Percentiles rank a stretch among this genome's conserved stretches.
Evolutionary conservation across 2,888 invertebrate species (phyloP).

Genomic region (Apamea sordens): DNA sequence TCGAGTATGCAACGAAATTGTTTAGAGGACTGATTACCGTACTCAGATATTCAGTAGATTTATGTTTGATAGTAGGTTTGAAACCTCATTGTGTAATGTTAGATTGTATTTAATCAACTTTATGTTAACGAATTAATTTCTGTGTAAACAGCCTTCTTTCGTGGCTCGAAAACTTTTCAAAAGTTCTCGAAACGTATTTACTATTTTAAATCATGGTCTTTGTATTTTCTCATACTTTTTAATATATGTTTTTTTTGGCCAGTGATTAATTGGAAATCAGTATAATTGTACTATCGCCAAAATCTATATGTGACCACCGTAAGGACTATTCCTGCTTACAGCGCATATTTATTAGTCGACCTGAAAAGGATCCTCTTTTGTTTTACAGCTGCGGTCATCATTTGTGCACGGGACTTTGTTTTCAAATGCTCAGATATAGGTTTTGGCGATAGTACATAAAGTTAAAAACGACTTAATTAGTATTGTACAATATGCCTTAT

Average conservation of each 20-base stretch:
- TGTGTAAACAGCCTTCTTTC: not conserved
- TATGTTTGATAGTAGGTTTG: not conserved
- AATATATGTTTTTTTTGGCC: not conserved
- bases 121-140: not conserved
- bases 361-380: too few species aligned
- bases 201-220: not conserved
- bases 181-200: not conserved
- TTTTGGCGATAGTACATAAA: not conserved
- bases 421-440: too few species aligned
- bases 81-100: conserved; percentile 6
- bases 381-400: too few species aligned
- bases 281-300: not conserved
- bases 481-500: conserved; percentile 66
- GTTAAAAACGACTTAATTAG: conserved; percentile 33
- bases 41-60: not conserved
- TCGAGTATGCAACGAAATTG: conserved; percentile 3
- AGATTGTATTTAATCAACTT: conserved; percentile 14
- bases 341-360: too few species aligned
- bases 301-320: not conserved
- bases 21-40: not conserved
- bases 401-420: too few species aligned
- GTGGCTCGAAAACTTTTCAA: conserved; percentile 13
- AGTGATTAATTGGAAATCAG: conserved; percentile 4
- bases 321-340: too few species aligned
- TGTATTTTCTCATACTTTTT: not conserved